Base-by-base conservation (phyloP, 1,140 invertebrate genomes). In the Akabosia matsudoensis region DNA sequence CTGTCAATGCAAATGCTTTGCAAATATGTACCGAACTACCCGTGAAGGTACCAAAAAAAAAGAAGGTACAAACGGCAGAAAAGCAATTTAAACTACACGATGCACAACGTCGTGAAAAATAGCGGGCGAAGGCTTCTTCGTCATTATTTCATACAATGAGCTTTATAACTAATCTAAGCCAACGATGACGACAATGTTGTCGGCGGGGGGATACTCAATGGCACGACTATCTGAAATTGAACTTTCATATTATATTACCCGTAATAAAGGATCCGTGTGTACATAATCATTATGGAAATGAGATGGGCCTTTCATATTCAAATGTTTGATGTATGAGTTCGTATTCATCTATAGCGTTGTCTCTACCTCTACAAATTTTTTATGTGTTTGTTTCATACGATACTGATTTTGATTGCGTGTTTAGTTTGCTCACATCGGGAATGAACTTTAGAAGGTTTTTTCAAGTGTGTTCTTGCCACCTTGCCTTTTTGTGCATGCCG, bases 211-310 rank as follows among this genome's bases (percentile, higher is more conserved):
- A 45, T n/a, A n/a, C n/a, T n/a, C n/a, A n/a, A n/a, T 18, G 37
- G 37, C 54, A 61, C 54, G 7, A 30, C 7, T 30, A 10, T 30
- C 26, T 30, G n/a, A 31, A 67, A 67, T 67, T 7, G 24, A 22
- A 28, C 24, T 31, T 30, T 67, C 7, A 30, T 67, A 67, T 67
- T 67, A 67, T 67, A 67, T 67, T 67, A 67, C 30, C 61, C 28
- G 26, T 31, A 67, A 67, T 67, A 67, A 67, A 30, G 30, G 30
- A 67, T 67, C 24, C 61, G 31, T 67, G 61, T 67, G 61, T 31
- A 67, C 61, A 67, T 67, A 67, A 67, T 67, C 31, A 67, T 67
- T 67, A 67, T 67, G 61, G 61, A 67, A 67, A 67, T 67, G 61
- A 67, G 61, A 30, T 67, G 28, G 61, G 61, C 61, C 31, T 67